A percentile compares a stretch with the other conserved stretches of the same genome.
Conservation (phyloP, 1,140 invertebrate genomes). For the Acromyrmex echinatior region DNA sequence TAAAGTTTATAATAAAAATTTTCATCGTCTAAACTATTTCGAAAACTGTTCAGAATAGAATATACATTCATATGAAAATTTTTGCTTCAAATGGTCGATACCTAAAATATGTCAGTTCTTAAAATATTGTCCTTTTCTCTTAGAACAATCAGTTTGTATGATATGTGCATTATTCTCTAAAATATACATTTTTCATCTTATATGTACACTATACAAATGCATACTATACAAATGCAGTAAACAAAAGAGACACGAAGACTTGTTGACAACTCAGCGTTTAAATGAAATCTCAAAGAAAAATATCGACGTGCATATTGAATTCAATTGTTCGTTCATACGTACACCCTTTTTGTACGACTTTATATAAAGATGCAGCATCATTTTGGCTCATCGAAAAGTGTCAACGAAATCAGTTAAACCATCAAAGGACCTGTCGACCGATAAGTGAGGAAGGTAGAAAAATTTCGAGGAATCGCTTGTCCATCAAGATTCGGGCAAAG, state of each 20-base stretch:
- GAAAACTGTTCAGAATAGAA: too few species aligned
- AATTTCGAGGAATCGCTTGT: conserved; percentile 70
- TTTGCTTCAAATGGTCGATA: too few species aligned
- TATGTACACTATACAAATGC: neutral
- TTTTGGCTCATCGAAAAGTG: conserved; percentile 22
- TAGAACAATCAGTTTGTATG: neutral
- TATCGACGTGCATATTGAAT: conserved; percentile 5
- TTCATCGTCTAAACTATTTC: too few species aligned
- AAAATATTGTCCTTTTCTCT: too few species aligned
- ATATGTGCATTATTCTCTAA: neutral
- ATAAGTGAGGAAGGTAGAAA: conserved; percentile 23
- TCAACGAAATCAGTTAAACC: conserved; percentile 35
- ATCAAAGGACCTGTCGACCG: conserved; percentile 10
- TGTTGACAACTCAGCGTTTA: conserved; percentile 21
- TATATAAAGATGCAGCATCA: conserved; percentile 17
- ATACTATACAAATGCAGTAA: neutral
- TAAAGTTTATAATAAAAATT: too few species aligned
- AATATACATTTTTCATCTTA: neutral
- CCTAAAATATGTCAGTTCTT: too few species aligned
- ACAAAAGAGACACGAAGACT: neutral
- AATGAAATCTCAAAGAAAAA: conserved; percentile 20
- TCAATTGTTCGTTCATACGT: conserved; percentile 21
- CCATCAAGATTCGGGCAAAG: conserved; percentile 62
- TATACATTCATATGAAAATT: too few species aligned
- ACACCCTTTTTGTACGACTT: neutral